Conservation (phyloP, 2,888 invertebrate species). For the Andrena bicolor region DNA sequence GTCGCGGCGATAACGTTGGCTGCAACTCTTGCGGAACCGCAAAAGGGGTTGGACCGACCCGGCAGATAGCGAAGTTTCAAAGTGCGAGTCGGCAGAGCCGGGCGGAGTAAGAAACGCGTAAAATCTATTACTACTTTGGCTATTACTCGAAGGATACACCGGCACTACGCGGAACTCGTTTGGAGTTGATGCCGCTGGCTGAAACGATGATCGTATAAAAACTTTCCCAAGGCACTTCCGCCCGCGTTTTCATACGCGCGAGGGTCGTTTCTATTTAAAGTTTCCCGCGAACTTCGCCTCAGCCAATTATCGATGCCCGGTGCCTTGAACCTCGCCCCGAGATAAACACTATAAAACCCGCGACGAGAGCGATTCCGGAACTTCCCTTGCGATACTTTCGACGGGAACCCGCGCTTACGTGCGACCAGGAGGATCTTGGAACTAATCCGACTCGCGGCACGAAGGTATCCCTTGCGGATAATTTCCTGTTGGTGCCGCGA, state of each 20-base stretch:
- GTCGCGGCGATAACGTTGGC: not conserved
- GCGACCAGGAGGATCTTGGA: not conserved
- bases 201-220: slow-evolving; percentile 35
- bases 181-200: slow-evolving; percentile 31
- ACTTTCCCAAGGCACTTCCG: slow-evolving; percentile 20
- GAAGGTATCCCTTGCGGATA: not conserved
- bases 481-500: not conserved
- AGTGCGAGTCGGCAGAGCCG: not conserved
- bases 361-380: not conserved
- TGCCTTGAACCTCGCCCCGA: not conserved
- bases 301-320: slow-evolving; percentile 26
- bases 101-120: slow-evolving; percentile 31
- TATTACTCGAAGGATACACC: not conserved
- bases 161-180: slow-evolving; percentile 16
- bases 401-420: not conserved
- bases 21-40: too few relatives aligned
- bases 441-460: not conserved
- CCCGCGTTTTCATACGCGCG: slow-evolving; percentile 16
- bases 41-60: not conserved
- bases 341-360: not conserved
- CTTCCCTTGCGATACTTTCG: not conserved
- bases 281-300: slow-evolving; percentile 27
- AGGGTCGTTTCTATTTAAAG: slow-evolving; percentile 3
- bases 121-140: slow-evolving; percentile 27
- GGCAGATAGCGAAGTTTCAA: not conserved